These are phyloP conservation scores for Eulemur rufifrons DNA, from an alignment of 2,113 vertebrate genomes.

Conservation along the genomic window DNA sequence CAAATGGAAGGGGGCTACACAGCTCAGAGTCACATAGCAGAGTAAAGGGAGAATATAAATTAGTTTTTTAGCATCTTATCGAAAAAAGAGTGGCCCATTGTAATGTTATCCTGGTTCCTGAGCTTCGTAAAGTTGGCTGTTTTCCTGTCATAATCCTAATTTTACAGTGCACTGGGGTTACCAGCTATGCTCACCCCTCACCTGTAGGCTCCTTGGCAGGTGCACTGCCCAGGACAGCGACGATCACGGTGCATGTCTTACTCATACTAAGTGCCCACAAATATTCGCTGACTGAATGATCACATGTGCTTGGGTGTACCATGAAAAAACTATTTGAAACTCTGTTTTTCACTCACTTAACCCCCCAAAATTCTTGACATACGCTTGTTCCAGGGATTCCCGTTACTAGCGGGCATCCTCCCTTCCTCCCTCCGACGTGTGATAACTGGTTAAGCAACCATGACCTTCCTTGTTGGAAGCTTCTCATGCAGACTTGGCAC, in stretches of 20 bases:
- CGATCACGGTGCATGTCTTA: background rate
- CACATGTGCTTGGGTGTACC: background rate
- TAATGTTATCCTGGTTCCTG: background rate
- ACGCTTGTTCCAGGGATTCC: background rate
- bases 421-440: fast-evolving
- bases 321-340: background rate
- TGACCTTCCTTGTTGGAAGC: background rate
- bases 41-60: background rate
- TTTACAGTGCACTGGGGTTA: background rate
- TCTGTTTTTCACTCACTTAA: background rate
- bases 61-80: background rate
- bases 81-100: background rate
- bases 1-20: background rate
- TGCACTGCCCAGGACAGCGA: fast-evolving
- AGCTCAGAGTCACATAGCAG: background rate
- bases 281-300: background rate
- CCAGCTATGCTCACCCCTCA: background rate
- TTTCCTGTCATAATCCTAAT: background rate
- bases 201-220: background rate
- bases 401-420: background rate
- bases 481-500: background rate
- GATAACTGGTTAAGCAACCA: background rate
- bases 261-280: background rate
- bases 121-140: background rate
- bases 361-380: background rate